Conservation (phyloP, 2,113 vertebrate genomes). For the Channa maculata region DNA sequence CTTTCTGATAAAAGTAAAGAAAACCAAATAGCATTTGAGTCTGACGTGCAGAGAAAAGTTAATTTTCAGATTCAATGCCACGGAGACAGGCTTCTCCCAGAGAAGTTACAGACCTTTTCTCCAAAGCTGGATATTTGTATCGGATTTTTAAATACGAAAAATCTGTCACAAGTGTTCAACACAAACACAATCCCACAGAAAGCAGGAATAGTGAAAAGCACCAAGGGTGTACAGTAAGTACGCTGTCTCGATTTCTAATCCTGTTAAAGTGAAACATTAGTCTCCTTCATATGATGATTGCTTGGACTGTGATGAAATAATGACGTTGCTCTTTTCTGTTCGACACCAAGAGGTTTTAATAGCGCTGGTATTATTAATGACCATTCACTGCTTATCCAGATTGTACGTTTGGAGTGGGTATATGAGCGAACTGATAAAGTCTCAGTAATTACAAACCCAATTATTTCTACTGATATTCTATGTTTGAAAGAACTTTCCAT, state of each 20-base stretch:
- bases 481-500: constrained; percentile 70
- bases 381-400: constrained; percentile 82
- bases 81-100: constrained; percentile 27
- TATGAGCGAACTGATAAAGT: constrained; percentile 83
- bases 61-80: constrained; percentile 39
- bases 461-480: constrained; percentile 87
- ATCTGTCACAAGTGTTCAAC: constrained; percentile 40
- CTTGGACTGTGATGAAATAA: constrained; percentile 85
- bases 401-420: constrained; percentile 76
- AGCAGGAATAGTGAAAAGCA: constrained; percentile 43
- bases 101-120: constrained; percentile 25
- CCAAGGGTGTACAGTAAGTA: constrained; percentile 41
- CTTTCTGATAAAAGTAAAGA: constrained; percentile 60
- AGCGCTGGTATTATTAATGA: constrained; percentile 93
- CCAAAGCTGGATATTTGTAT: neutral
- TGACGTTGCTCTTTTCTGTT: constrained; percentile 82
- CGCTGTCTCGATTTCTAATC: constrained; percentile 54
- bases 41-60: constrained; percentile 35
- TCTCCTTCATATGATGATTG: constrained; percentile 81
- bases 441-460: constrained; percentile 88
- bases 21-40: constrained; percentile 52
- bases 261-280: constrained; percentile 82
- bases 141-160: too few species aligned
- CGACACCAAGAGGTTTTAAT: constrained; percentile 88
- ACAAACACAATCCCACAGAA: constrained; percentile 4